Percentiles rank a stretch among this genome's conserved stretches.
phyloP scores from a whole-genome alignment of 2,888 invertebrate genomes.

The Stenichneumon culpator region DNA sequence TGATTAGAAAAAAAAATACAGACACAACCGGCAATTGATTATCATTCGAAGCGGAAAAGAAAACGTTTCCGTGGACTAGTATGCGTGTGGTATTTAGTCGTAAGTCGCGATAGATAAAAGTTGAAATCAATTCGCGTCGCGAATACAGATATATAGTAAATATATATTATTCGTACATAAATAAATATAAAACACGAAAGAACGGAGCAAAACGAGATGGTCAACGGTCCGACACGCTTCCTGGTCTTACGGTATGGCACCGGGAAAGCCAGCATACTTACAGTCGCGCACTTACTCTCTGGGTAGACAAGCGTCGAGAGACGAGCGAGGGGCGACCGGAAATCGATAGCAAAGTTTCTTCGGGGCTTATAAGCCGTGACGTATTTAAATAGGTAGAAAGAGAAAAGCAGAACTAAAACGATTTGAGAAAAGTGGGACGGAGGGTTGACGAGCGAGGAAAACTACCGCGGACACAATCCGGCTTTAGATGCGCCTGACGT shows the following conservation, averaged over 20 bases:
- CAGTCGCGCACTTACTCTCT: conserved; percentile 1
- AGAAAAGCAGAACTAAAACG: conserved; percentile 50
- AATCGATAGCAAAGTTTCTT: conserved; percentile 68
- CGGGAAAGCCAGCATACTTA: conserved; percentile 57
- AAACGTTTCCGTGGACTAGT: conserved; percentile 30
- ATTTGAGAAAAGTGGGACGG: conserved; percentile 51
- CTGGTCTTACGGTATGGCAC: conserved; percentile 66
- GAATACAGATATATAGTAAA: conserved; percentile 13
- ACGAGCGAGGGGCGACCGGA: conserved; percentile 50
- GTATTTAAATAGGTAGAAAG: conserved; percentile 54
- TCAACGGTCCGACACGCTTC: conserved; percentile 64
- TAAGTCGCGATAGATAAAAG: conserved; percentile 20
- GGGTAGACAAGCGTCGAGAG: not conserved
- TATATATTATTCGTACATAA: conserved; percentile 1
- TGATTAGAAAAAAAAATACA: not conserved
- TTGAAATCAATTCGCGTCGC: conserved; percentile 42
- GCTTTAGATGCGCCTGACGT: conserved; percentile 18
- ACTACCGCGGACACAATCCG: conserved; percentile 19
- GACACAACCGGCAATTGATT: conserved; percentile 24
- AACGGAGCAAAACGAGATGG: conserved; percentile 63
- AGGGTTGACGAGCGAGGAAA: conserved; percentile 60
- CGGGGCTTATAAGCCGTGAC: conserved; percentile 62
- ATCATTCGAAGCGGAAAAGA: conserved; percentile 40
- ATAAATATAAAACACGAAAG: conserved; percentile 41
- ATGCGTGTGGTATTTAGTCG: conserved; percentile 20